Base-by-base conservation (phyloP, 1,140 invertebrate species). In the Drosophila kepulauana region DNA sequence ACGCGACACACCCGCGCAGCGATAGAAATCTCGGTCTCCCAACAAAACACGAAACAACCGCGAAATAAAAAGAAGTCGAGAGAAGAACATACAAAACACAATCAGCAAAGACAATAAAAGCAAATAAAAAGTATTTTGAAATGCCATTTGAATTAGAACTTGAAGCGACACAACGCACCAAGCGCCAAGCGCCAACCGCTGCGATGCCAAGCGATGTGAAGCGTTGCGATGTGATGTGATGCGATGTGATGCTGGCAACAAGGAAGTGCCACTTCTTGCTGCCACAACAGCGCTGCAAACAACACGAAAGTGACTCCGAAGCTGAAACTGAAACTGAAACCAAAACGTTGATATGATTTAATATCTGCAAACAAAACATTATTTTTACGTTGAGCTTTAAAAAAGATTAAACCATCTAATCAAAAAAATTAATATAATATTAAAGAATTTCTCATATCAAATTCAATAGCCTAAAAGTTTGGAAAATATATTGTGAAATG, bases 41-140 rank as follows among this genome's bases (percentile, higher is more conserved):
- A 54, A 35, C 6, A 11, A 38, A 38, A 38, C 35, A 38, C 8
- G 7, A 38, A 38, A 38, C 20, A 25, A 38, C 35, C 30, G 30
- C 5, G 10, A 38, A 38, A 38, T 10, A 38, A 38, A 38, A 48
- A 65, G 66, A 38, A 15, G 11, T 16, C 59, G 16, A 49, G 15
- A 56, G 46, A 69, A 69, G 20, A 10, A 49, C 15, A 63, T 54
- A 52, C 54, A 72, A 75, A 63, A 79, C 25, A 65, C 51, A 65
- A 65, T 65, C 63, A 65, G 62, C 43, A 65, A 76, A 72, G 77
- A 80, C 80, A 87, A 87, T 84, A 77, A 82, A 80, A 87, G 57
- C 77, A 88, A 82, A 82, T 88, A 82, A 87, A 78, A 88, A 88
- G 80, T 88, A 81, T 75, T 80, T 72, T 38, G 48, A 88, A 84